Conservation (phyloP, 2,113 vertebrate genomes). For the Mugil cephalus region DNA sequence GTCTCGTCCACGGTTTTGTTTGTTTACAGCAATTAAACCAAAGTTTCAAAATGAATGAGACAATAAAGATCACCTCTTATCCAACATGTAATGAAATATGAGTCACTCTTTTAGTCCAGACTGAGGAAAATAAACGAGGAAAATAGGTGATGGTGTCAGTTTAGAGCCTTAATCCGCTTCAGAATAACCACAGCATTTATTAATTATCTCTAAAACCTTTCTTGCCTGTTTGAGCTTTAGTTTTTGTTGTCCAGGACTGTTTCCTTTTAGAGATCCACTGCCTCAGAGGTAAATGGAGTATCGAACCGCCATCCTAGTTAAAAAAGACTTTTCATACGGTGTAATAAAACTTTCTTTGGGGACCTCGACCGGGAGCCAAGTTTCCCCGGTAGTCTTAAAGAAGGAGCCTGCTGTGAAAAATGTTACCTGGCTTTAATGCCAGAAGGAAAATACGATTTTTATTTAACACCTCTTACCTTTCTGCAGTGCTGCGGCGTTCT, state of each 20-base stretch:
- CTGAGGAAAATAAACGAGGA: neutral
- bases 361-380: constrained; percentile 28
- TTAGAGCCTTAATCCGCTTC: constrained; percentile 3
- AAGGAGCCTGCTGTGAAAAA: constrained; percentile 53
- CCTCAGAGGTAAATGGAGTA: constrained; percentile 35
- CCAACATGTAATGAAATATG: constrained; percentile 13
- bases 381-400: constrained; percentile 43
- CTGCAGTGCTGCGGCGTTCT: constrained; percentile 48
- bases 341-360: constrained; percentile 28
- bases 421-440: constrained; percentile 39
- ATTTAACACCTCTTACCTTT: constrained; percentile 52
- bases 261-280: constrained; percentile 12
- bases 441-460: constrained; percentile 33
- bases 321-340: constrained; percentile 36
- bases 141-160: constrained; percentile 33
- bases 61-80: neutral
- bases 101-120: neutral
- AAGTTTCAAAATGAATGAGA: constrained; percentile 32
- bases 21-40: constrained; percentile 54
- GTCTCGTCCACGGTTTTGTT: constrained; percentile 31
- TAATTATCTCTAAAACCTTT: constrained; percentile 12
- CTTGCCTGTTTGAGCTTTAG: neutral
- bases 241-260: neutral
- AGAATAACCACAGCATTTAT: constrained; percentile 9
- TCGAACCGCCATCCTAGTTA: constrained; percentile 14